Evolutionary conservation across 2,797 vertebrate genomes (phyloP), one percentile per base, ranked within the genome.

Genomic region (Podarcis siculus): DNA sequence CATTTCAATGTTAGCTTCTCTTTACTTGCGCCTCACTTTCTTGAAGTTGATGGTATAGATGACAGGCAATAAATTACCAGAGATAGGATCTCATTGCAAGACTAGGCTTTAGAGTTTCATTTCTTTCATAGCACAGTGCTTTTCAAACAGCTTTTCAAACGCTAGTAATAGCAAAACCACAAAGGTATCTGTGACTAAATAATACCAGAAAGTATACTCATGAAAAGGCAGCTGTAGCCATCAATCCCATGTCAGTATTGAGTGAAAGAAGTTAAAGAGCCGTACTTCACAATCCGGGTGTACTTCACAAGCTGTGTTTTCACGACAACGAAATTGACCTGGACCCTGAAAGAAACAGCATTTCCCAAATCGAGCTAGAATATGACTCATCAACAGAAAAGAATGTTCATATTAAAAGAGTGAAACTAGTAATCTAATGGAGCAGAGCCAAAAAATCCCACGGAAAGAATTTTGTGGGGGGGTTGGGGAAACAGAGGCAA

Each of bases 321-420:
- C 67, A 37, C 49, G 49, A 55, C 15, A 15, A 55, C 4, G 3
- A 55, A 4, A 13, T 55, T 55, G 49, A 55, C 64, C 37, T 88
- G 80, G 69, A 58, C n/a, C 42, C 83, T 92, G 92, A 82, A 90
- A 90, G 25, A 73, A 85, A 58, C 66, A 64, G 37, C 64, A 4
- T 45, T 23, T 83, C 78, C 17, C 64, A 55, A 55, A 55, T 32
- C 9, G 39, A 77, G 15, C 27, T 66, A 30, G 7, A 39, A 1
- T 69, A 66, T 75, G 79, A 75, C n/a, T 23, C 10, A 0, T 87
- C 72, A 64, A 8, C 23, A 39, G 35, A 4, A 0, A 0, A 83
- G 45, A 58, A 42, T 61, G 49, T 42, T 9, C 35, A 69, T 81
- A 39, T 35, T 61, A 2, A 85, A 85, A 49, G 61, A 9, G 5